phyloP scores from a whole-genome alignment of 2,113 vertebrate genomes.

The Pygoscelis adeliae region DNA sequence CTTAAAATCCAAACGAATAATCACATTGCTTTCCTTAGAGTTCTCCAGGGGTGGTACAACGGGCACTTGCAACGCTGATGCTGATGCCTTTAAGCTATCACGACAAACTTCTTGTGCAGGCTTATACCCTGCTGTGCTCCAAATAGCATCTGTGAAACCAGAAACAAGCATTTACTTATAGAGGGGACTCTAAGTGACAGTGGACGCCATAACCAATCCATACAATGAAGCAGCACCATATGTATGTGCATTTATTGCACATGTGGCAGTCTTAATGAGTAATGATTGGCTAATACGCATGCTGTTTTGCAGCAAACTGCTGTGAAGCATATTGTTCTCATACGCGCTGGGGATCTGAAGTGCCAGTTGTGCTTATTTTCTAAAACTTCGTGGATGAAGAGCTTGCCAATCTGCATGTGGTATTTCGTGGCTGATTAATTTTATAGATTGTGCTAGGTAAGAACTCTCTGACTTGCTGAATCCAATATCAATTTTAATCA shows the following conservation, averaged over 20 bases:
- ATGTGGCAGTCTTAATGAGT: neutral
- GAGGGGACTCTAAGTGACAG: neutral
- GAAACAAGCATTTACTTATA: neutral
- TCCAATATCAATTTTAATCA: constrained; percentile 41
- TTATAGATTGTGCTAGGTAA: constrained; percentile 19
- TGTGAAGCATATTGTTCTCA: neutral
- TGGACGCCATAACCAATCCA: neutral
- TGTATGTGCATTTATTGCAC: neutral
- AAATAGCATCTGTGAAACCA: neutral
- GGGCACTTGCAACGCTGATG: neutral
- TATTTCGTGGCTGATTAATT: constrained; percentile 16
- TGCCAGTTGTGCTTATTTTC: neutral
- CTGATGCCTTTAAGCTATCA: neutral
- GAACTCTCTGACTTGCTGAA: neutral
- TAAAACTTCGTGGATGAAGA: neutral
- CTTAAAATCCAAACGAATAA: neutral
- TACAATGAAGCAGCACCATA: neutral
- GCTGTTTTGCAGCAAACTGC: neutral
- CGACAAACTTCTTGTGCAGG: neutral
- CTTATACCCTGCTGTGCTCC: neutral
- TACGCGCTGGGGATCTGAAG: neutral
- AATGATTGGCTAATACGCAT: neutral
- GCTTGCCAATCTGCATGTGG: neutral
- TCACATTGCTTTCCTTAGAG: neutral
- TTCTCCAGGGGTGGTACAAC: neutral